A percentile compares a stretch with the other conserved stretches of the same genome.
These are phyloP conservation scores for Pseudobourletiella spinata DNA, from an alignment of 1,140 invertebrate genomes.

Conservation along the genomic window DNA sequence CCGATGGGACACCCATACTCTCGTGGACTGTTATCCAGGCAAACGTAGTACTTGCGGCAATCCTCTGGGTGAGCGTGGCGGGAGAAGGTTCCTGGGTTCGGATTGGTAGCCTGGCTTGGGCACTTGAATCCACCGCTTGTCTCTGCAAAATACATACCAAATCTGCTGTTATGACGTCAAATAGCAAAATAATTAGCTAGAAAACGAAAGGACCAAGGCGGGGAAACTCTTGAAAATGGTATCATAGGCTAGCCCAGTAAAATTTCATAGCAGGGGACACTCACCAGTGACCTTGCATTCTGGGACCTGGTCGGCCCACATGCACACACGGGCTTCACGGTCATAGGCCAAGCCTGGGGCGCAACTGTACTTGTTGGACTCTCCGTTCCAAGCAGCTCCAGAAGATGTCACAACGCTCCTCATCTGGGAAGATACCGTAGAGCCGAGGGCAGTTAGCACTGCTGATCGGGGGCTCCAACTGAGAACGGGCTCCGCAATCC, in stretches of 20 bases:
- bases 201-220: too few relatives aligned
- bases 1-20: constrained; percentile 93
- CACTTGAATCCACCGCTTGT: constrained; percentile 80
- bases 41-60: constrained; percentile 72
- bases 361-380: constrained; percentile 84
- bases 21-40: constrained; percentile 64
- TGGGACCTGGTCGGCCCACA: constrained; percentile 88
- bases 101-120: constrained; percentile 67
- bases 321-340: constrained; percentile 75
- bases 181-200: too few relatives aligned
- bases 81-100: constrained; percentile 77
- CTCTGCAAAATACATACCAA: constrained; percentile 50
- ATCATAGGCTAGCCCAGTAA: too few relatives aligned
- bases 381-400: constrained; percentile 95
- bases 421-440: constrained; percentile 87
- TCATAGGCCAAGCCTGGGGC: constrained; percentile 89
- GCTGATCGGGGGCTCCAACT: constrained; percentile 74
- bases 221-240: too few relatives aligned
- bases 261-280: too few relatives aligned
- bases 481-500: constrained; percentile 78
- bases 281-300: constrained; percentile 78
- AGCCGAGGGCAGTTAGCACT: constrained; percentile 75
- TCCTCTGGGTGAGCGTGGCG: constrained; percentile 82
- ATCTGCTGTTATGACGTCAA: too few relatives aligned
- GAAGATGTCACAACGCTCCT: constrained; percentile 71